Percentiles rank a stretch among this genome's conserved stretches.
phyloP scores from a whole-genome alignment of 2,113 vertebrate genomes.

The Falco punctatus region DNA sequence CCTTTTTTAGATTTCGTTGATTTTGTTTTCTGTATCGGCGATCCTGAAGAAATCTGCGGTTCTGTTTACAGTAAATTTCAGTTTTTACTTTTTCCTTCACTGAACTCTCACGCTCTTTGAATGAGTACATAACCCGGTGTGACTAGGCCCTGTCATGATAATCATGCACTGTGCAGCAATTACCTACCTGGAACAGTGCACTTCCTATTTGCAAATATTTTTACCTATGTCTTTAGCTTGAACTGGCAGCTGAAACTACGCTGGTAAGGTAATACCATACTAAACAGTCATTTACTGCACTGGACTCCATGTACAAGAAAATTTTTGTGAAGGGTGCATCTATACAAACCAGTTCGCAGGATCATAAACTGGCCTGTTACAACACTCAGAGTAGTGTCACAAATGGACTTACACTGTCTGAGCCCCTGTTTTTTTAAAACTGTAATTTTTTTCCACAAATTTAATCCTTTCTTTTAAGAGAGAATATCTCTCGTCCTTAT shows the following conservation, averaged over 20 bases:
- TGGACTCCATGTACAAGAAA: not conserved
- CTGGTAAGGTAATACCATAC: not conserved
- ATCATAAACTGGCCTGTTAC: not conserved
- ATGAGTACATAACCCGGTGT: not conserved
- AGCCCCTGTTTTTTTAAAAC: not conserved
- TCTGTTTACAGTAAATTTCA: not conserved
- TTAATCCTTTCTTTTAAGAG: not conserved
- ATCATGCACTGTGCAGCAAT: rapidly evolving
- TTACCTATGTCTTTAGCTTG: not conserved
- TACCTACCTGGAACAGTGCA: too few species aligned
- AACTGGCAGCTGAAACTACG: not conserved
- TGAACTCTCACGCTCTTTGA: not conserved
- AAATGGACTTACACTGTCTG: not conserved
- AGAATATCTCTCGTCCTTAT: not conserved
- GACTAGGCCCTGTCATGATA: not conserved
- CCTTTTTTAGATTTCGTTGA: not conserved
- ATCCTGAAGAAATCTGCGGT: not conserved
- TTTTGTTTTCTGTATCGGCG: not conserved
- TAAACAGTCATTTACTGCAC: not conserved
- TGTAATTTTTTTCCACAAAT: not conserved
- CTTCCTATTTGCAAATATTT: not conserved
- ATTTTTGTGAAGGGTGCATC: not conserved
- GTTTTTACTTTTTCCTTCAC: not conserved
- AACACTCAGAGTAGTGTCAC: rapidly evolving
- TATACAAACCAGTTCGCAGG: not conserved